Evolutionary conservation across 2,113 vertebrate genomes (phyloP).

Genomic region (Myrmophylax atrothorax): DNA sequence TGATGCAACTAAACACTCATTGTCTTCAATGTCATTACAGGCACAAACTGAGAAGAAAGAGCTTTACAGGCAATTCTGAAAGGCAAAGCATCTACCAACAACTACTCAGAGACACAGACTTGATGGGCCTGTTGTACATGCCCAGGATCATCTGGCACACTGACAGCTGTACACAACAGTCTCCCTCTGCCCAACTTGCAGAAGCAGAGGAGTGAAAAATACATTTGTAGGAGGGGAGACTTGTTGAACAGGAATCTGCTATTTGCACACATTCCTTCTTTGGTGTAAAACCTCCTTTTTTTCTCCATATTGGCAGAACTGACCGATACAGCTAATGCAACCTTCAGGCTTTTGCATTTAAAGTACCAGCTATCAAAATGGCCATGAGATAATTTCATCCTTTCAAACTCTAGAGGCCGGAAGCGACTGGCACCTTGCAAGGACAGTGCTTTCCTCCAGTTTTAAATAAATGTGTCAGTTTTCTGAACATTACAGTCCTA

Average conservation of each 20-base stretch:
- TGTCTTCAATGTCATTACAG: accelerated
- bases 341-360: not conserved
- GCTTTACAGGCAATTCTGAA: not conserved
- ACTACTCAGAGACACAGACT: not conserved
- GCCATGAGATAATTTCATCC: not conserved
- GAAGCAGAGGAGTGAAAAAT: not conserved
- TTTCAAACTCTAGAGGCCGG: not conserved
- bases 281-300: not conserved
- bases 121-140: accelerated
- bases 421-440: not conserved
- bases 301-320: not conserved
- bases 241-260: not conserved
- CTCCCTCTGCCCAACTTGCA: not conserved
- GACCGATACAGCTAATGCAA: not conserved
- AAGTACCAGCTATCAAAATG: not conserved
- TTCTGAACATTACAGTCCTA: not conserved
- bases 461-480: not conserved
- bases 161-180: accelerated
- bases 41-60: not conserved
- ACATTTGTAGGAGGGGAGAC: not conserved
- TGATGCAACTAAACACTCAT: accelerated
- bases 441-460: not conserved
- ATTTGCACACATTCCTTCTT: not conserved
- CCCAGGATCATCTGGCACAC: not conserved
- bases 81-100: not conserved